Percentiles rank a stretch among this genome's conserved stretches.
These are phyloP conservation scores for Heteromormyrus szaboi DNA, from an alignment of 2,797 vertebrate genomes.

Conservation along the genomic window DNA sequence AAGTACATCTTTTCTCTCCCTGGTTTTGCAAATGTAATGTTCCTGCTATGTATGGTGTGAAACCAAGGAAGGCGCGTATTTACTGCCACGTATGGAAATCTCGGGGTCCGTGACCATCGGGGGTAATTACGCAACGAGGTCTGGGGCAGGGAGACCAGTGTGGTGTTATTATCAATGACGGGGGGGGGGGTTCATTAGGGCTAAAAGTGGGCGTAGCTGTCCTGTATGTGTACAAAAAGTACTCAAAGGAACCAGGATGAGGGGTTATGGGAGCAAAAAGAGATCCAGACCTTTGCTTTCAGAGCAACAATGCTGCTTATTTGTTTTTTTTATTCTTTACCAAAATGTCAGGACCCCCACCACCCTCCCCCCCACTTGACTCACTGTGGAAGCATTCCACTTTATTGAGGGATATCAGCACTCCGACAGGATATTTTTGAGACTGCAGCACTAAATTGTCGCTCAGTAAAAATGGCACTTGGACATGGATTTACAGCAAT, in stretches of 20 bases:
- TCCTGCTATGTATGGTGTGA: constrained; percentile 19
- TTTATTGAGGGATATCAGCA: neutral
- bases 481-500: neutral
- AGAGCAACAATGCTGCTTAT: neutral
- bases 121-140: constrained; percentile 9
- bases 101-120: constrained; percentile 6
- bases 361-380: neutral
- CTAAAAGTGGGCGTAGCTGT: neutral
- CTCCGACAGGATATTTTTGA: neutral
- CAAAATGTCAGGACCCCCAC: neutral
- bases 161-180: constrained; percentile 13
- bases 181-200: neutral
- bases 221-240: neutral
- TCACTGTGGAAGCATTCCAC: neutral
- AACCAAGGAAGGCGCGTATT: constrained; percentile 22
- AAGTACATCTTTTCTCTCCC: constrained; percentile 22
- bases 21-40: constrained; percentile 26
- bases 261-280: neutral
- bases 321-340: neutral
- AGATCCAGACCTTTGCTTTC: neutral
- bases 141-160: neutral
- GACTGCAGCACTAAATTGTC: neutral
- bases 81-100: neutral
- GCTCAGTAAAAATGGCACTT: neutral
- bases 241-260: neutral